A percentile compares a stretch with the other conserved stretches of the same genome.
These are phyloP conservation scores for Scrobipalpa atriplicella DNA, from an alignment of 2,888 invertebrate species.

Conservation along the genomic window DNA sequence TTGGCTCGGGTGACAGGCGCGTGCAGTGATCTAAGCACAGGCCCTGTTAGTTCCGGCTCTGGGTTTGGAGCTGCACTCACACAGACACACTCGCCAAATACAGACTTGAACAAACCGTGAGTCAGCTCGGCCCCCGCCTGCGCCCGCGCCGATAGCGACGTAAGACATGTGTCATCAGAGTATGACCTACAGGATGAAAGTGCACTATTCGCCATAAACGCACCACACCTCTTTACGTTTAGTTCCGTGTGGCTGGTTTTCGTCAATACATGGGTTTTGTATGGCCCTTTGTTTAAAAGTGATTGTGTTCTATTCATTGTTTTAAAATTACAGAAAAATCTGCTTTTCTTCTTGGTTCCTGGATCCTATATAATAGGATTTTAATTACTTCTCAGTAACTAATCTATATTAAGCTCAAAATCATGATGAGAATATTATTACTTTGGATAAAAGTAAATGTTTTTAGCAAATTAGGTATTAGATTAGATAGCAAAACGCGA, in stretches of 20 bases:
- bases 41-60: slow-evolving; percentile 13
- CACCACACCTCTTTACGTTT: background rate
- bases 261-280: background rate
- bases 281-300: too few relatives aligned
- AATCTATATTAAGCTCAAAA: background rate
- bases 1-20: background rate
- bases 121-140: slow-evolving; percentile 6
- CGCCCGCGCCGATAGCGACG: background rate
- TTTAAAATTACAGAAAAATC: background rate
- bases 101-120: slow-evolving; percentile 19
- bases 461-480: slow-evolving; percentile 3
- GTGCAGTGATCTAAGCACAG: slow-evolving; percentile 14
- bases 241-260: background rate
- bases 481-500: slow-evolving; percentile 4
- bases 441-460: slow-evolving; percentile 9
- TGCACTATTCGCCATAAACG: background rate
- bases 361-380: background rate
- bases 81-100: slow-evolving; percentile 18
- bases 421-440: background rate
- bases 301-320: too few relatives aligned
- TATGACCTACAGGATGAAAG: slow-evolving; percentile 11
- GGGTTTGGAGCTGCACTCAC: slow-evolving; percentile 4
- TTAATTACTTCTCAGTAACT: slow-evolving; percentile 2
- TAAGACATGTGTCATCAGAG: slow-evolving; percentile 1
- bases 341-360: background rate